Percentiles rank a stretch among this genome's conserved stretches.
Conservation (phyloP, 2,797 vertebrate species). For the Psittacula echo region DNA sequence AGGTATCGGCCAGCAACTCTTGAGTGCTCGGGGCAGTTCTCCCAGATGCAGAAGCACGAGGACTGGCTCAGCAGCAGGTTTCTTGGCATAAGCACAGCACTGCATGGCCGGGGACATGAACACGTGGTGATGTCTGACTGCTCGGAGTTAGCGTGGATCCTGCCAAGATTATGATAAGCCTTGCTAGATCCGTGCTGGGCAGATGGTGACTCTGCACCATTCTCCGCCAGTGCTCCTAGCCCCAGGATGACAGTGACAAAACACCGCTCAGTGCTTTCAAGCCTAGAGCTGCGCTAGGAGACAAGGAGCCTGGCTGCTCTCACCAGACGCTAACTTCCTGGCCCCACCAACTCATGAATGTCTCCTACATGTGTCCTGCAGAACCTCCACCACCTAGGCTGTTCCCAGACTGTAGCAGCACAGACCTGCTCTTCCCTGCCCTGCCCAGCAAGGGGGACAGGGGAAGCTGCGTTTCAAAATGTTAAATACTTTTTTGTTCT, state of each 20-base stretch:
- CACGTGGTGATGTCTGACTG: neutral
- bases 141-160: neutral
- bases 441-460: neutral
- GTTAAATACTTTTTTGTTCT: neutral
- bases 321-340: neutral
- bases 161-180: slow-evolving; percentile 3
- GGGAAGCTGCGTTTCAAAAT: neutral
- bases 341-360: rapidly evolving
- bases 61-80: neutral
- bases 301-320: neutral
- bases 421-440: neutral
- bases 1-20: neutral
- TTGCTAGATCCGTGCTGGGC: slow-evolving; percentile 28
- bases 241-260: neutral
- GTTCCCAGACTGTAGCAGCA: neutral
- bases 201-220: neutral
- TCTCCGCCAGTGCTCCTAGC: neutral
- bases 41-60: neutral
- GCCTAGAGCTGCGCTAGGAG: rapidly evolving
- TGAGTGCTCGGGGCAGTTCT: neutral
- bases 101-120: neutral
- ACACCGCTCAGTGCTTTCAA: neutral
- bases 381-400: neutral
- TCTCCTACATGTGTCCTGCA: neutral
- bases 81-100: neutral